Percentiles rank a stretch among this genome's conserved stretches.
phyloP scores from a whole-genome alignment of 2,113 vertebrate species.

The Columba janthina region DNA sequence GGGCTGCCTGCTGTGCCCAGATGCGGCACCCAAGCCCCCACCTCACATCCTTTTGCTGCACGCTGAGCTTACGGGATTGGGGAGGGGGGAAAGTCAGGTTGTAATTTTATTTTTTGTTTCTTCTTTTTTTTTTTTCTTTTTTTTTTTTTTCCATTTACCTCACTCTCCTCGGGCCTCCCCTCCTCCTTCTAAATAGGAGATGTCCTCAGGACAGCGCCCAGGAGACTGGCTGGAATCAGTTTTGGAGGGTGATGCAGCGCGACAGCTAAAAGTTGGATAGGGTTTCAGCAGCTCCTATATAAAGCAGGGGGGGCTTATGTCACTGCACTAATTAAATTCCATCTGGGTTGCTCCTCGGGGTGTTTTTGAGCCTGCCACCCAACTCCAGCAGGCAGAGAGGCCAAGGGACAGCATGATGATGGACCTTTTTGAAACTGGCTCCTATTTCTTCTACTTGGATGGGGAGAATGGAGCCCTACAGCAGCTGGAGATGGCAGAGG shows the following conservation, averaged over 20 bases:
- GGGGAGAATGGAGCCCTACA: slow-evolving; percentile 90
- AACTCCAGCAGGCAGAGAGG: slow-evolving; percentile 67
- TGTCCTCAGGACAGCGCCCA: slow-evolving; percentile 60
- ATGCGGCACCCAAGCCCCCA: accelerated
- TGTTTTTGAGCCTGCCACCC: slow-evolving; percentile 76
- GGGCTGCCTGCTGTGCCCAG: accelerated
- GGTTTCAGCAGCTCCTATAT: slow-evolving; percentile 96
- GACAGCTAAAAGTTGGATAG: slow-evolving; percentile 93
- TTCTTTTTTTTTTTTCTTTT: not conserved
- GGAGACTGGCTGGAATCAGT: slow-evolving; percentile 76
- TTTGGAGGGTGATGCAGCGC: slow-evolving; percentile 83
- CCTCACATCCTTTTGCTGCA: accelerated
- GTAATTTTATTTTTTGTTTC: not conserved
- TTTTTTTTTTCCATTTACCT: not conserved
- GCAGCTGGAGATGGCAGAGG: slow-evolving; percentile 89
- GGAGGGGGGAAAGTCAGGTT: not conserved
- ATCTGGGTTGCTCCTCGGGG: slow-evolving; percentile 80
- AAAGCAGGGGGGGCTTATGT: slow-evolving; percentile 92
- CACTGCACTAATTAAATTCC: slow-evolving; percentile 97
- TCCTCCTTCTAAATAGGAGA: slow-evolving; percentile 47
- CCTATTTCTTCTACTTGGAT: slow-evolving; percentile 97
- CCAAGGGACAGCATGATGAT: slow-evolving; percentile 90
- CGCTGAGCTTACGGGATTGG: accelerated
- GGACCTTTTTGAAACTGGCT: slow-evolving; percentile 98
- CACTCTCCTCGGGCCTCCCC: not conserved